Conservation (phyloP, 2,888 invertebrate species). For the Furcula furcula region DNA sequence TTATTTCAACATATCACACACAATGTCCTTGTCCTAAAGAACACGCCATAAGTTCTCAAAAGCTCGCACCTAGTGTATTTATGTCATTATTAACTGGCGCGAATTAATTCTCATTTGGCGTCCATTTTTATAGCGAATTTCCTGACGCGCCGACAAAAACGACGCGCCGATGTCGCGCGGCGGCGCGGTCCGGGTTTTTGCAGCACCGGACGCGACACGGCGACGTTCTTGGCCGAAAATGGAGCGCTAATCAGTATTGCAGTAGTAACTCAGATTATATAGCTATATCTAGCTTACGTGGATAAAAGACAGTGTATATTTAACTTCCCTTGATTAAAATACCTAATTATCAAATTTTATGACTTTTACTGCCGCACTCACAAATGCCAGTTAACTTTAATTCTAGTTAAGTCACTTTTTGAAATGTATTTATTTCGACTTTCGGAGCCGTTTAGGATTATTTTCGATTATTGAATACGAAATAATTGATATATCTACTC, state of each 20-base stretch:
- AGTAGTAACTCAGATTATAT: not conserved
- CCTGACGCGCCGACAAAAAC: conserved; percentile 56
- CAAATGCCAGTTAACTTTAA: too few relatives aligned
- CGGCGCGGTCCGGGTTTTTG: conserved; percentile 38
- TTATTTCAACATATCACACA: too few relatives aligned
- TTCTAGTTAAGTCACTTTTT: too few relatives aligned
- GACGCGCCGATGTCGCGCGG: conserved; percentile 16
- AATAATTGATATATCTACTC: too few relatives aligned
- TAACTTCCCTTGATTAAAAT: too few relatives aligned
- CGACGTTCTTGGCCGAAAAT: conserved; percentile 53
- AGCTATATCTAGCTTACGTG: not conserved
- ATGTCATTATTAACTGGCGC: conserved; percentile 80
- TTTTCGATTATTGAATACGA: too few relatives aligned
- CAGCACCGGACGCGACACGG: conserved; percentile 27
- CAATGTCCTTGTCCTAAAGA: too few relatives aligned
- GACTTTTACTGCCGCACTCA: not conserved
- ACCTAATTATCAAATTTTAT: too few relatives aligned
- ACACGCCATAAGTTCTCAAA: conserved; percentile 56
- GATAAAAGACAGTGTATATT: too few relatives aligned
- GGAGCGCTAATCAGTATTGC: conserved; percentile 43
- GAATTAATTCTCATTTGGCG: conserved; percentile 80
- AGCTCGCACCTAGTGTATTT: conserved; percentile 70
- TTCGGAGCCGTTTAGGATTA: too few relatives aligned
- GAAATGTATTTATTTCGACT: too few relatives aligned
- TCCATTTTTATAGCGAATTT: conserved; percentile 69